Percentiles rank a stretch among this genome's conserved stretches.
These are phyloP conservation scores for Euwallacea similis DNA, from an alignment of 1,140 invertebrate genomes.

Conservation along the genomic window DNA sequence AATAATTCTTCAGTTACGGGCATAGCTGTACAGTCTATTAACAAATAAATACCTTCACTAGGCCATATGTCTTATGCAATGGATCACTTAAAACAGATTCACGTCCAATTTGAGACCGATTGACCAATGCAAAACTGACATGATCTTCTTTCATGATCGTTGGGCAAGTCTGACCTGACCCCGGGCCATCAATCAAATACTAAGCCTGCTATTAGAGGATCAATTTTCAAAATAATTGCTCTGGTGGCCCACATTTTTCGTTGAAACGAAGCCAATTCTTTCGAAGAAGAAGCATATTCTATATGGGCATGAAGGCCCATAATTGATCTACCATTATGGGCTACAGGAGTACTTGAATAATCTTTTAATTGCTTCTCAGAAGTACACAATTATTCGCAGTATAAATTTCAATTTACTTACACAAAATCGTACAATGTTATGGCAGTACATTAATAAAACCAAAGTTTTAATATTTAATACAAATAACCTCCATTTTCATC, in stretches of 20 bases:
- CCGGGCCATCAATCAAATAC: slow-evolving; percentile 3
- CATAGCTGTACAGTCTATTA: too few relatives aligned
- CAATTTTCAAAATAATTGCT: neutral
- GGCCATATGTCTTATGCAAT: neutral
- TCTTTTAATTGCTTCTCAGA: too few relatives aligned
- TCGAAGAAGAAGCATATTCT: too few relatives aligned
- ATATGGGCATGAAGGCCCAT: too few relatives aligned
- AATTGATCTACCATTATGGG: too few relatives aligned
- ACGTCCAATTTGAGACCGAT: neutral
- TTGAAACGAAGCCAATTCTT: neutral
- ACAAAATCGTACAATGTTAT: too few relatives aligned
- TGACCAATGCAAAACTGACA: slow-evolving; percentile 9
- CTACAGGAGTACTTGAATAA: too few relatives aligned
- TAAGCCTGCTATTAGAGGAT: slow-evolving; percentile 1
- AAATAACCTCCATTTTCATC: slow-evolving; percentile 28
- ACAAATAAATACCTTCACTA: too few relatives aligned
- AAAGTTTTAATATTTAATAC: slow-evolving; percentile 8
- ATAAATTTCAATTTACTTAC: too few relatives aligned
- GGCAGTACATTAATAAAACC: too few relatives aligned
- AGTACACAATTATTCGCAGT: too few relatives aligned
- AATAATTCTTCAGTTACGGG: too few relatives aligned
- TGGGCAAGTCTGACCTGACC: slow-evolving; percentile 11
- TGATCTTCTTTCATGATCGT: slow-evolving; percentile 9
- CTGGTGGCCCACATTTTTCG: neutral
- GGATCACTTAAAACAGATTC: neutral